phyloP scores from a whole-genome alignment of 2,113 vertebrate genomes.

The Saccopteryx leptura region DNA sequence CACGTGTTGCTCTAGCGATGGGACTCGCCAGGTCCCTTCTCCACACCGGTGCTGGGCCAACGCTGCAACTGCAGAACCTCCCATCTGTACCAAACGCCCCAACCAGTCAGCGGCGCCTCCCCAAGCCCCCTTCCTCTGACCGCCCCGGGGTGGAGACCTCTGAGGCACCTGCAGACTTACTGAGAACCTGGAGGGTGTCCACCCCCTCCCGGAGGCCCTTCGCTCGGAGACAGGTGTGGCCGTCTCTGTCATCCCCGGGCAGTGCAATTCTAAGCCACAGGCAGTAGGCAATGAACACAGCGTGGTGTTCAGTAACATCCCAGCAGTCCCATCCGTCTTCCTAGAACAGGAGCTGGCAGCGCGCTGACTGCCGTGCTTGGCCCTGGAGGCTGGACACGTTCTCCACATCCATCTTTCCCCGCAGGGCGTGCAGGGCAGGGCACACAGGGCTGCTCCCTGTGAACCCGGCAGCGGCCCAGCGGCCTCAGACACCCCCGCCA shows the following conservation, averaged over 20 bases:
- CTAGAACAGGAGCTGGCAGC: not conserved
- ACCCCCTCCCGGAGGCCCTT: not conserved
- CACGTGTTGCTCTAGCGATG: not conserved
- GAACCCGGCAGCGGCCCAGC: not conserved
- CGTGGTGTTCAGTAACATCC: not conserved
- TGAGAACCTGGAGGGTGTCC: not conserved
- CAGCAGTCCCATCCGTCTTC: not conserved
- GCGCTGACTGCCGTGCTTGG: not conserved
- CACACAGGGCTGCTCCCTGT: not conserved
- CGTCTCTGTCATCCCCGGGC: not conserved
- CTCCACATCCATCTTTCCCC: not conserved
- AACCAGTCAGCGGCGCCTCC: not conserved
- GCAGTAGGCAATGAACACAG: not conserved
- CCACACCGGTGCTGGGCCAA: not conserved
- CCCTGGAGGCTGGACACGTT: rapidly evolving
- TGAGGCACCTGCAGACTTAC: not conserved
- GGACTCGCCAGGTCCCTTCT: not conserved
- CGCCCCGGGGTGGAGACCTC: not conserved
- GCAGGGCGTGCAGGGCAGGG: too few species aligned
- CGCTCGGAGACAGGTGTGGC: not conserved
- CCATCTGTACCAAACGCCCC: not conserved
- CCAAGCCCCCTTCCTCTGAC: not conserved
- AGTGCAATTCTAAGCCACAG: not conserved
- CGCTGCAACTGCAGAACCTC: not conserved
- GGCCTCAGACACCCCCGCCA: not conserved